These are phyloP conservation scores for Cromileptes altivelis DNA, from an alignment of 2,113 vertebrate genomes.

Conservation along the genomic window DNA sequence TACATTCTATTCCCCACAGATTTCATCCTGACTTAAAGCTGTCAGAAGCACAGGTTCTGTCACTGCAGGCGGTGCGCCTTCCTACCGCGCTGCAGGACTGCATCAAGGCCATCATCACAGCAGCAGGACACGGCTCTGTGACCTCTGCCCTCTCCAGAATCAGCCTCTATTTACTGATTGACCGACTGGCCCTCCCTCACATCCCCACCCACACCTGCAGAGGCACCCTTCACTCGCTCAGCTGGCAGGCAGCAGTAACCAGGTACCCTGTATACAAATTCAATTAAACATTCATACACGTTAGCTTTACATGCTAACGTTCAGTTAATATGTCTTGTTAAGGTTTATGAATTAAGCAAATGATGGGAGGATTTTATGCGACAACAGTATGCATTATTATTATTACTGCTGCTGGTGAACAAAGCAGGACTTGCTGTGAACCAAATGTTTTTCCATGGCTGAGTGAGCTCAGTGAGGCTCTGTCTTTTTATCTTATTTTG, in stretches of 20 bases:
- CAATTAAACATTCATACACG: neutral
- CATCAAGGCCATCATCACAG: constrained; percentile 85
- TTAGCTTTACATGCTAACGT: neutral
- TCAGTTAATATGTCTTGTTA: constrained; percentile 22
- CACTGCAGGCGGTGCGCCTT: constrained; percentile 83
- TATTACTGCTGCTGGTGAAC: constrained; percentile 18
- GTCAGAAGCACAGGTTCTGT: constrained; percentile 85
- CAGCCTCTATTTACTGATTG: constrained; percentile 90
- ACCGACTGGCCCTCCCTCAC: constrained; percentile 86
- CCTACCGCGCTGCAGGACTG: constrained; percentile 88
- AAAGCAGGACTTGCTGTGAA: constrained; percentile 17
- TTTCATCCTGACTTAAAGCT: constrained; percentile 88
- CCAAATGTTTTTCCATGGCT: constrained; percentile 28
- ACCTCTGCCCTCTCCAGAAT: constrained; percentile 89
- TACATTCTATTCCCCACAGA: constrained; percentile 73
- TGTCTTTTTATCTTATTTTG: constrained; percentile 15
- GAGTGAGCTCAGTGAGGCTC: constrained; percentile 9
- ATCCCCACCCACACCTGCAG: constrained; percentile 76
- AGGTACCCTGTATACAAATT: constrained; percentile 83
- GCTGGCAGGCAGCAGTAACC: constrained; percentile 88
- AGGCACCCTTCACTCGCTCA: constrained; percentile 81
- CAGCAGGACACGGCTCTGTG: constrained; percentile 89
- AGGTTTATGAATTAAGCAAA: constrained; percentile 32
- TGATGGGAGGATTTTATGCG: constrained; percentile 10
- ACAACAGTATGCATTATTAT: constrained; percentile 19